Evolutionary conservation across 2,888 invertebrate genomes (phyloP), one percentile per base, ranked within the genome.

Genomic region (Pammene fasciana): DNA sequence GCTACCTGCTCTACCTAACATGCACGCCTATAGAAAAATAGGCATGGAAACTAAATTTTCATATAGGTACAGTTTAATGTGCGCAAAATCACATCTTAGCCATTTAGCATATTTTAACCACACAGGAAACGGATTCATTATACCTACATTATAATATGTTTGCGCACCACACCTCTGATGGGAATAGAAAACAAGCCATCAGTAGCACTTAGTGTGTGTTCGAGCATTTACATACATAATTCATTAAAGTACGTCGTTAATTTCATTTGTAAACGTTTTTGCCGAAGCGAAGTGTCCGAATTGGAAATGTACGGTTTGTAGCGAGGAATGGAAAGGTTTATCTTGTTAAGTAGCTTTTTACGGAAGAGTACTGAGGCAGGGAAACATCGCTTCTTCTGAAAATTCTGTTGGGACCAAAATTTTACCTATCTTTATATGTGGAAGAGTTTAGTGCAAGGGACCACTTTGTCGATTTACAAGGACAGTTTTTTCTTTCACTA

Each of bases 181-280:
- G 75, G 78, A 79, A 82, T 72, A 77, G 75, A 82, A 81, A 79
- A 81, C 77, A 80, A 78, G 68, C 76, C 80, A 75, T 78, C 85
- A 77, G 86, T 88, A 86, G 88, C 86, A 83, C 75, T 83, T 86
- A 79, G 77, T 84, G 80, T 87, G 78, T 85, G 78, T 80, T 79
- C 81, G 76, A 86, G 78, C 78, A 80, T 81, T 73, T 26, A 64
- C 76, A 81, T 82, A 76, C 83, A 87, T 87, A 77, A 86, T 86
- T 84, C 83, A 86, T 84, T 70, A 75, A 75, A 74, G 76, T 77
- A 72, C 74, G 73, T 57, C 60, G 68, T 54, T 50, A 66, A 57
- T 68, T 68, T 65, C 9, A 65, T 65, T n/a, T 52, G 68, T 68
- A 64, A 64, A 68, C 68, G 45, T 68, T 68, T 68, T 68, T 65